Conservation (phyloP, 2,888 invertebrate genomes). For the Orthosia gothica region DNA sequence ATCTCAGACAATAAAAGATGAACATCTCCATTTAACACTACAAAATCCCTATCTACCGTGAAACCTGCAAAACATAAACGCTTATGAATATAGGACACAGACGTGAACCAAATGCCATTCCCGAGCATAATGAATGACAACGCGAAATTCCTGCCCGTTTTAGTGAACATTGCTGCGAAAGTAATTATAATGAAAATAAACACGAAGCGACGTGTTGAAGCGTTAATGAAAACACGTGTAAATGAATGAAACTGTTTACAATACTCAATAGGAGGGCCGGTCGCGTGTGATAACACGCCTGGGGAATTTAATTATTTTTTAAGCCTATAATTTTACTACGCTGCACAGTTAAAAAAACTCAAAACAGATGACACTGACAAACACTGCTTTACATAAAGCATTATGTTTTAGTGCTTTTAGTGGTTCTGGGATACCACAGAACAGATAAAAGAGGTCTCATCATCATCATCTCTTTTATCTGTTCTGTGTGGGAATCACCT, state of each 20-base stretch:
- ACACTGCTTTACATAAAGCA: not conserved
- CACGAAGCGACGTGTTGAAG: constrained; percentile 26
- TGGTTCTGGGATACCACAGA: too few species aligned
- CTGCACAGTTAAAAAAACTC: not conserved
- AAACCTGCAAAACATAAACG: not conserved
- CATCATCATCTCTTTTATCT: too few species aligned
- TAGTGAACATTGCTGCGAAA: constrained; percentile 5
- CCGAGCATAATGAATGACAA: constrained; percentile 17
- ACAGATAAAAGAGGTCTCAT: too few species aligned
- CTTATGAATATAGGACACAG: not conserved
- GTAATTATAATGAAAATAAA: constrained; percentile 36
- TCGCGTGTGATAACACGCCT: constrained; percentile 41
- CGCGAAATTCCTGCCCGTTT: constrained; percentile 5
- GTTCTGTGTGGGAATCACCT: too few species aligned
- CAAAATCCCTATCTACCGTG: not conserved
- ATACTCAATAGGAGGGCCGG: constrained; percentile 20
- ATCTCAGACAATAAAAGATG: not conserved
- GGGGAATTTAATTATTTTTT: constrained; percentile 28
- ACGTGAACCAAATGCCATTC: not conserved
- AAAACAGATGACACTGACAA: not conserved
- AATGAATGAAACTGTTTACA: constrained; percentile 56
- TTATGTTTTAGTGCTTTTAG: not conserved
- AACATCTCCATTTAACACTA: too few species aligned
- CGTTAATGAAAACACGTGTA: constrained; percentile 46
- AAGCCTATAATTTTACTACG: constrained; percentile 1